Conservation (phyloP, 2,113 vertebrate genomes). For the Microcebus murinus region DNA sequence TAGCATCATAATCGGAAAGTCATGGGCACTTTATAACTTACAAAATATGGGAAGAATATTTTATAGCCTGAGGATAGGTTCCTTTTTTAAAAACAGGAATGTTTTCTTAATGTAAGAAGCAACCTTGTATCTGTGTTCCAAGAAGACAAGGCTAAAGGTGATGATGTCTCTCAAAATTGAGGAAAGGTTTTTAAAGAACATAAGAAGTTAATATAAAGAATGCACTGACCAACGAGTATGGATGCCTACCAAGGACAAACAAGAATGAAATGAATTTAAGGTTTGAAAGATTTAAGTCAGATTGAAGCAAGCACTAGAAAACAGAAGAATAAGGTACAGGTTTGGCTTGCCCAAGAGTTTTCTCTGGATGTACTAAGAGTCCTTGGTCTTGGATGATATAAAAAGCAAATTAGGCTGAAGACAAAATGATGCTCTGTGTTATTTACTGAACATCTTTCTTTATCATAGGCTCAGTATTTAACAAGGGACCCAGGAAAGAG, state of each 20-base stretch:
- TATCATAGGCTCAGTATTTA: not conserved
- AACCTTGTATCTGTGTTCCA: not conserved
- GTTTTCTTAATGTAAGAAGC: not conserved
- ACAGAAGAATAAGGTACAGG: not conserved
- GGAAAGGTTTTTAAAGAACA: not conserved
- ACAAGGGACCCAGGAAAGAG: not conserved
- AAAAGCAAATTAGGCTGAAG: not conserved
- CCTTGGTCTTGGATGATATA: not conserved
- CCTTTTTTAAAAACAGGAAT: not conserved
- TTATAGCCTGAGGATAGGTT: not conserved
- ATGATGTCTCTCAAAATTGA: not conserved
- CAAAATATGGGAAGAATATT: conserved; percentile 43
- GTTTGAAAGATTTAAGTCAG: not conserved
- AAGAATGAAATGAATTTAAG: conserved; percentile 18
- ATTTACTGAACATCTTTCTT: not conserved
- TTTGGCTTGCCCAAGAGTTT: not conserved
- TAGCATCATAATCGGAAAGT: conserved; percentile 56
- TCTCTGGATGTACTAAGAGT: not conserved
- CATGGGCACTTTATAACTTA: conserved; percentile 46
- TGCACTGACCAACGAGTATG: not conserved
- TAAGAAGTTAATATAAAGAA: not conserved
- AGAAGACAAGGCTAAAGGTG: not conserved
- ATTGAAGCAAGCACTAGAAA: not conserved
- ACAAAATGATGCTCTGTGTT: not conserved
- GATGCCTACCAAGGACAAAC: not conserved